Evolutionary conservation across 2,888 invertebrate genomes (phyloP).

Genomic region (Atherix ibis): DNA sequence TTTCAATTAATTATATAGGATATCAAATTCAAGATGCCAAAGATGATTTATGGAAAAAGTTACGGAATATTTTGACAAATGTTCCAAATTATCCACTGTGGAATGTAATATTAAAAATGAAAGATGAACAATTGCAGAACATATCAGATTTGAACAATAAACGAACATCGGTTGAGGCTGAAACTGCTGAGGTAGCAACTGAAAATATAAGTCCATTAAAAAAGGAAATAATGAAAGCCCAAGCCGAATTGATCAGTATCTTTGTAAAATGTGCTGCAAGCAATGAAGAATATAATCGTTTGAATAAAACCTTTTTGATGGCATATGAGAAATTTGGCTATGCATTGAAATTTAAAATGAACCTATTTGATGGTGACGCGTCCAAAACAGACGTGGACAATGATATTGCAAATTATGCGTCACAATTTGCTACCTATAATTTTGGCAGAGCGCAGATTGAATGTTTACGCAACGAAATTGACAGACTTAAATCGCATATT

Average conservation of each 20-base stretch:
- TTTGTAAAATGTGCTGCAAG: background rate
- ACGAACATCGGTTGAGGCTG: constrained; percentile 4
- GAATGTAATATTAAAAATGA: constrained; percentile 22
- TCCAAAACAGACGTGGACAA: constrained; percentile 19
- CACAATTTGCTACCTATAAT: constrained; percentile 23
- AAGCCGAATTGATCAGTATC: constrained; percentile 17
- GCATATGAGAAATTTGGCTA: constrained; percentile 20
- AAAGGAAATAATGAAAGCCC: constrained; percentile 21
- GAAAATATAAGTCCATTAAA: constrained; percentile 17
- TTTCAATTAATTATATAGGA: no score
- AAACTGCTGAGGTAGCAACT: constrained; percentile 7
- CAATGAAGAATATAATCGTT: constrained; percentile 14
- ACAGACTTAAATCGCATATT: constrained; percentile 18
- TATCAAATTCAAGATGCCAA: constrained; percentile 18
- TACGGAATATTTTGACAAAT: constrained; percentile 21
- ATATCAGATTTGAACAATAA: constrained; percentile 21
- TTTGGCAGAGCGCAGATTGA: constrained; percentile 22
- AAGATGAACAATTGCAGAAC: constrained; percentile 25
- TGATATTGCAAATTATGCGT: constrained; percentile 24
- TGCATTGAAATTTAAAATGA: constrained; percentile 21
- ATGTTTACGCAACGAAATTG: constrained; percentile 22
- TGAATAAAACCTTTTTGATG: constrained; percentile 19
- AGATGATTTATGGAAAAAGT: constrained; percentile 21
- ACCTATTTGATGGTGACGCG: constrained; percentile 18
- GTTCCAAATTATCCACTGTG: constrained; percentile 25